A percentile compares a stretch with the other conserved stretches of the same genome.
Conservation (phyloP, 1,140 invertebrate species). For the Tetramorium alpestre region DNA sequence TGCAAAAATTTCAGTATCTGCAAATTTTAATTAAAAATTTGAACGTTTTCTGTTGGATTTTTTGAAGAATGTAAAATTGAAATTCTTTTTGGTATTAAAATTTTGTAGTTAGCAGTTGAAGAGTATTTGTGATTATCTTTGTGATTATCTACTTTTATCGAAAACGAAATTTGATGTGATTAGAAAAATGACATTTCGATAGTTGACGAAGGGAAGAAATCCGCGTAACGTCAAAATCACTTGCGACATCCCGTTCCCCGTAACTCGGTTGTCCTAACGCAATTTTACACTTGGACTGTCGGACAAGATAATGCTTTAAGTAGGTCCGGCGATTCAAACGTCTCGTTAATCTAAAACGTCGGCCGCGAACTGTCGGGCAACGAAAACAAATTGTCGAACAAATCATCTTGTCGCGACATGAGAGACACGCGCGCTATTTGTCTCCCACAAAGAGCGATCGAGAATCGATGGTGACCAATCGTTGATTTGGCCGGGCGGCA, state of each 20-base stretch:
- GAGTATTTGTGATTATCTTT: neutral
- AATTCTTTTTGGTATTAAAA: neutral
- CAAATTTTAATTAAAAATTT: neutral
- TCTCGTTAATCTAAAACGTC: conserved; percentile 46
- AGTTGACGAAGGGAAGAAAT: neutral
- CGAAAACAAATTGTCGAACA: neutral
- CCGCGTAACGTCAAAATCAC: neutral
- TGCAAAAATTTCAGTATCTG: neutral
- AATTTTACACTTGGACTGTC: conserved; percentile 19
- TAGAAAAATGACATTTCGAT: neutral
- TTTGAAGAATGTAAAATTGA: neutral
- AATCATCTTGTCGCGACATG: conserved; percentile 51
- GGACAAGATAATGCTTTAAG: conserved; percentile 9
- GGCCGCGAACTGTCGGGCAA: neutral
- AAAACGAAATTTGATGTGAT: neutral
- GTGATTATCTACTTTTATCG: neutral
- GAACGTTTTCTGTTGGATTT: neutral
- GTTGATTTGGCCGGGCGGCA: conserved; percentile 17
- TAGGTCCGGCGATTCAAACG: conserved; percentile 7
- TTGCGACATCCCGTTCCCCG: neutral
- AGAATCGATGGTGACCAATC: conserved; percentile 42
- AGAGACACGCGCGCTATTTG: conserved; percentile 48
- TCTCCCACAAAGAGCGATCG: conserved; percentile 31
- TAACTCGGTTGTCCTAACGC: conserved; percentile 22
- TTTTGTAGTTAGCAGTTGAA: neutral